phyloP scores from a whole-genome alignment of 2,888 invertebrate genomes.

The Hirtodrosophila duncani region DNA sequence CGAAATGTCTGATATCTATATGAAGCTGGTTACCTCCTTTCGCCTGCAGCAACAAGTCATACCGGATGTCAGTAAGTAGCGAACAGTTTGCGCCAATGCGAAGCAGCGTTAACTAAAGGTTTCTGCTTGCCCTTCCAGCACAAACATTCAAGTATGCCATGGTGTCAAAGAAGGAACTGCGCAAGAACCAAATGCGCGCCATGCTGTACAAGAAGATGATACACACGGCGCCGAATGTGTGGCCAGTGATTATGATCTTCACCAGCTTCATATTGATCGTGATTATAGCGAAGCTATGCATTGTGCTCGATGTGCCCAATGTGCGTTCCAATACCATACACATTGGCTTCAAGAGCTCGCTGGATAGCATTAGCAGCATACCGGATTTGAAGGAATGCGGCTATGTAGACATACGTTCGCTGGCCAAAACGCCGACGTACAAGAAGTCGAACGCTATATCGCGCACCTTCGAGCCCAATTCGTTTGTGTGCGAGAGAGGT shows the following conservation, averaged over 20 bases:
- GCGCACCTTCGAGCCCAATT: conserved; percentile 29
- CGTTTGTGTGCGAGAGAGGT: conserved; percentile 41
- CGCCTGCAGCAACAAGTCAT: conserved; percentile 53
- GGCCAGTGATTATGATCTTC: conserved; percentile 72
- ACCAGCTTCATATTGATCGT: conserved; percentile 79
- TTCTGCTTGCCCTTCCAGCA: conserved; percentile 25
- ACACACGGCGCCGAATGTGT: conserved; percentile 60
- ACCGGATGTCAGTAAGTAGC: conserved; percentile 60
- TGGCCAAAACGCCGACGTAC: conserved; percentile 5
- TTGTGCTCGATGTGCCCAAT: conserved; percentile 33
- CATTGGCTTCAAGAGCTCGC: conserved; percentile 40
- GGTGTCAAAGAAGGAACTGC: conserved; percentile 38
- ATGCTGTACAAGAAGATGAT: conserved; percentile 68
- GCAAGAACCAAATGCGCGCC: conserved; percentile 56
- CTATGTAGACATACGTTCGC: conserved; percentile 39
- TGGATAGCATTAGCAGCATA: conserved; percentile 4
- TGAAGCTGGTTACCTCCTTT: conserved; percentile 55
- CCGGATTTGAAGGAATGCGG: conserved; percentile 49
- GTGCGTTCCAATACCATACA: conserved; percentile 33
- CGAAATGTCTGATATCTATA: conserved; percentile 62
- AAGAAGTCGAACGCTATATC: conserved; percentile 13
- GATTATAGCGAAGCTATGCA: conserved; percentile 41
- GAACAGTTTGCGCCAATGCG: not conserved
- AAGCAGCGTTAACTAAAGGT: too few species aligned
- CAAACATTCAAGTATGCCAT: conserved; percentile 57